Base-by-base conservation (phyloP, 2,113 vertebrate species). In the Neodon shergylaensis region DNA sequence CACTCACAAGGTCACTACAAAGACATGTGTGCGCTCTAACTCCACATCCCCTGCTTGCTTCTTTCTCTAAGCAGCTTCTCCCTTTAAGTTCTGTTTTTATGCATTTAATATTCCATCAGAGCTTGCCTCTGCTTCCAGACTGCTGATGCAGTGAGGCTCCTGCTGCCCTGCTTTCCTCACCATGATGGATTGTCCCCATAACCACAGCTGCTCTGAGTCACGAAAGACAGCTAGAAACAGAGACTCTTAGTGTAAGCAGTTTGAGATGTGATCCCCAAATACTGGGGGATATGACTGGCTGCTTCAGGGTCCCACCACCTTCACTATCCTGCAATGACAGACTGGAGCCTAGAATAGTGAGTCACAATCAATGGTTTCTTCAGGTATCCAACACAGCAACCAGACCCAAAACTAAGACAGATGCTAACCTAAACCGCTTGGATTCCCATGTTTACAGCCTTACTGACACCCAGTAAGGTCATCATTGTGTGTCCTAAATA, bases 41-140 rank as follows among this genome's bases (percentile, higher is more conserved):
- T 49, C 81, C 73, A 77, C 92, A 33, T 63, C 88, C 5, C 79
- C 93, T 68, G 93, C 42, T 70, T 92, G 36, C n/a, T 83, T 73
- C 66, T 78, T 83, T 73, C 66, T 78, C 52, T 81, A 93, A 24
- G 74, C 91, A 33, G 47, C 12, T 79, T 90, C 42, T 73, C 79
- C 39, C 52, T 76, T 87, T 24, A 91, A 61, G 78, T 28, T 66
- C n/a, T 81, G 28, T 58, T 73, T 88, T 91, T 47, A 54, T 65
- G 61, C 5, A 42, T 36, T 88, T 61, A 52, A 44, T 31, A 90
- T 21, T 88, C 65, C 85, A 58, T 70, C 81, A 84, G 10, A 44
- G 39, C 7, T 17, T 19, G 58, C 26, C 81, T 31, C 39, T 44
- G 26, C 58, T 31, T 65, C 26, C 26, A 33, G 61, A 44, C 36